Evolutionary conservation across 92 coral and sea anemone genomes (phyloP).

Genomic region (Epizoanthus illoricatus): DNA sequence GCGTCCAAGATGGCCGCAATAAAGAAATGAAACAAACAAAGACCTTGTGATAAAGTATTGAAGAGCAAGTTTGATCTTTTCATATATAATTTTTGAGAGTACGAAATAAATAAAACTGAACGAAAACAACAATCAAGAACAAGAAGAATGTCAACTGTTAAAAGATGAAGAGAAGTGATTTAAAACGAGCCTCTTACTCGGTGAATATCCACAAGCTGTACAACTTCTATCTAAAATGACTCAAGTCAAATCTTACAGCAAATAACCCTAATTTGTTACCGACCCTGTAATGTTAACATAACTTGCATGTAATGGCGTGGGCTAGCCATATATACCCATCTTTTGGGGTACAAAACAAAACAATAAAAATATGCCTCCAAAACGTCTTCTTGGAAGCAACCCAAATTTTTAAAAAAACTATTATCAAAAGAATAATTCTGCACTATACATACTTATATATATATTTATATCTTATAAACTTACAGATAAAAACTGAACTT

Average conservation of each 20-base stretch:
- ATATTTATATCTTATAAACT: not conserved
- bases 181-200: not conserved
- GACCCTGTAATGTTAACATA: not conserved
- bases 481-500: no score
- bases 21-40: not conserved
- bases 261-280: not conserved
- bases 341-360: not conserved
- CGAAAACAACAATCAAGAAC: not conserved
- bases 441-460: not conserved
- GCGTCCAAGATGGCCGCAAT: not conserved
- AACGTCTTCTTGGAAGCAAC: not conserved
- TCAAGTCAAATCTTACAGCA: no score
- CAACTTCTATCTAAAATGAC: not conserved
- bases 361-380: not conserved
- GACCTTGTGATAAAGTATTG: not conserved
- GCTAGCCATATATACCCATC: not conserved
- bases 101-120: not conserved
- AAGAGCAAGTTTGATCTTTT: not conserved
- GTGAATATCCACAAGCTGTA: not conserved
- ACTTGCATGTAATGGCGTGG: not conserved
- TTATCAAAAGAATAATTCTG: not conserved
- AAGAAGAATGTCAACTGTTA: not conserved
- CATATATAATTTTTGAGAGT: no score
- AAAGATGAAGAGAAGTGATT: not conserved
- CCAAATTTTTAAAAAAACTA: not conserved